Base-by-base conservation (phyloP, 2,888 invertebrate genomes). In the Linnaemya tessellans region DNA sequence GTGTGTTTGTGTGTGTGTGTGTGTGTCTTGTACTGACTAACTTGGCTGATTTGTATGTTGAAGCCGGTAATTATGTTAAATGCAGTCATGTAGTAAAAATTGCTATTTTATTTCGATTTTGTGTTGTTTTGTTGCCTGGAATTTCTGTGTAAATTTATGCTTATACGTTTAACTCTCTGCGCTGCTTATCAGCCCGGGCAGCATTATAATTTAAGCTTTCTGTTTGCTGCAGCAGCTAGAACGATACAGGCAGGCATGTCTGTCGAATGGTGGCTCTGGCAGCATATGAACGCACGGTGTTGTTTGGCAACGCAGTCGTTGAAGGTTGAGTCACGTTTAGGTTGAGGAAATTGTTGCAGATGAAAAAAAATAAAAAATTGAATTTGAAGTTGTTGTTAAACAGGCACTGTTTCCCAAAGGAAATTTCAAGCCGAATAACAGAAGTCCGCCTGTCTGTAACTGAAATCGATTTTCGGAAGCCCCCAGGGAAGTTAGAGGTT, bases 261-360 rank as follows among this genome's bases (percentile, higher is more conserved):
- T 15, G n/a, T 18, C 0, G 41, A 18, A 73, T 35, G 10, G 8
- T 22, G 7, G 18, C 7, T 51, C 41, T 78, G 38, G 30, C 51
- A 51, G 62, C 49, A 49, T 68, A 56, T 8, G n/a, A 71, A 80
- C 67, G n/a, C 22, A 25, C 58, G 22, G 56, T 18, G 11, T 9
- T 35, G 46, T 20, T 41, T 68, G 60, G n/a, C 62, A 81, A 81
- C 35, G 83, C 82, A 75, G 74, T 58, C 71, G 65, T 79, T 78
- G 74, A 84, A 77, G 79, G 81, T 84, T 87, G 85, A 88, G 88
- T 87, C 88, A 88, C 88, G 88, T 87, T 87, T 87, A 81, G 74
- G 80, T 80, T 86, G 60, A 86, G 75, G 43, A 75, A 84, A 78
- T 80, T 80, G 41, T 65, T 68, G 70, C 68, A 43, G 51, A 65